These are phyloP conservation scores for Alces alces DNA, from an alignment of 2,113 vertebrate genomes.

Conservation along the genomic window DNA sequence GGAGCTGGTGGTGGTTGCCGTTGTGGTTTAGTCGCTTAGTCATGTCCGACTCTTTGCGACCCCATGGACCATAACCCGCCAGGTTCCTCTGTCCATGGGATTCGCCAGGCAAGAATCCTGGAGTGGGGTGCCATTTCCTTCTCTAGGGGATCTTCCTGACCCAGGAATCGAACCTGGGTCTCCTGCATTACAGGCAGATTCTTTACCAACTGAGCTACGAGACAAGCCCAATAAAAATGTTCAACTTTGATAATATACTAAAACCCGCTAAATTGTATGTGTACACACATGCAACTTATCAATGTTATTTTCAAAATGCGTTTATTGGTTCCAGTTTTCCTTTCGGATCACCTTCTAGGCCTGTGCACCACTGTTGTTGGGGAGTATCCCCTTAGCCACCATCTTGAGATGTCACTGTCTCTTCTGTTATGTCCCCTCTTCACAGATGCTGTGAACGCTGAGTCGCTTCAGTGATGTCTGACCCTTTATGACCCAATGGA, in stretches of 20 bases:
- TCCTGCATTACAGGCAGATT: not conserved
- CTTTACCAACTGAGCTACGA: not conserved
- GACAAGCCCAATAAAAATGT: not conserved
- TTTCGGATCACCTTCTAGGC: no score
- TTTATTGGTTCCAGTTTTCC: not conserved
- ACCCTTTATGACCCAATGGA: not conserved
- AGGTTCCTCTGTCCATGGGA: not conserved
- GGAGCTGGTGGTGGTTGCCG: not conserved
- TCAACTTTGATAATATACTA: not conserved
- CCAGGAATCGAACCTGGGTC: rapidly evolving
- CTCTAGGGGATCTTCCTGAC: not conserved
- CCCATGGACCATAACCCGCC: not conserved
- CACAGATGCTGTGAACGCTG: not conserved
- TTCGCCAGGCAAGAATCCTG: not conserved
- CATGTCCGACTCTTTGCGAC: not conserved
- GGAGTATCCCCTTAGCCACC: not conserved
- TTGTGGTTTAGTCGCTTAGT: not conserved
- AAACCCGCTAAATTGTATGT: not conserved
- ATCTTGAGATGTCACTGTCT: not conserved
- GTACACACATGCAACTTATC: not conserved
- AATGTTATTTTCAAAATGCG: not conserved
- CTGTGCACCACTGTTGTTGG: not conserved
- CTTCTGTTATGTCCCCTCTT: not conserved
- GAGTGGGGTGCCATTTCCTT: not conserved
- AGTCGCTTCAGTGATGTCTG: not conserved